Evolutionary conservation across 2,113 vertebrate genomes (phyloP).

Genomic region (Rhinoptilus africanus): DNA sequence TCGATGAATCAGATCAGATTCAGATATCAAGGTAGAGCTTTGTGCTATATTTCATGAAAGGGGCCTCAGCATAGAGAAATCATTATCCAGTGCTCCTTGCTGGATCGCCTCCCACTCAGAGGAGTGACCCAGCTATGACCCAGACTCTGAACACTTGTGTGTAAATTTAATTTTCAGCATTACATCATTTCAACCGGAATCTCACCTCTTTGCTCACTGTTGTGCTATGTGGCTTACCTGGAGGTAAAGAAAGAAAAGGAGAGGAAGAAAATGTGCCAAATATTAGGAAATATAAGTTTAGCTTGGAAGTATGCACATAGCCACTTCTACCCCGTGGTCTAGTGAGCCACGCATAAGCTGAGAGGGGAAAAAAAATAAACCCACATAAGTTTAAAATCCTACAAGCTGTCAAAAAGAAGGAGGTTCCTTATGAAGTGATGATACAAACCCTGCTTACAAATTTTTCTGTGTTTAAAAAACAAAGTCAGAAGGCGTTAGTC

Average conservation of each 20-base stretch:
- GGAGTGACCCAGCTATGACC: constrained; percentile 54
- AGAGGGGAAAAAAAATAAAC: neutral
- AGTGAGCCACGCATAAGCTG: neutral
- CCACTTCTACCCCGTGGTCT: neutral
- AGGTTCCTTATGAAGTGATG: neutral
- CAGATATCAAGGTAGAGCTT: constrained; percentile 21
- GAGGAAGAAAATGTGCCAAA: neutral
- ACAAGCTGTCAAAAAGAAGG: neutral
- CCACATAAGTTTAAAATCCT: neutral
- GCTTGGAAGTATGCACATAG: neutral
- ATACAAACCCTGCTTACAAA: neutral
- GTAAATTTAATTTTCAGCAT: constrained; percentile 59
- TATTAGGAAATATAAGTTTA: neutral
- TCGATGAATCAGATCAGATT: constrained; percentile 30
- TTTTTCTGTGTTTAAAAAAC: neutral
- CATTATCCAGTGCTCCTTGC: constrained; percentile 46
- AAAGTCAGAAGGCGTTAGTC: neutral
- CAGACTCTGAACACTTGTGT: constrained; percentile 35
- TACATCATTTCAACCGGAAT: constrained; percentile 46
- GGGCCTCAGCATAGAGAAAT: constrained; percentile 17
- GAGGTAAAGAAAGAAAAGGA: neutral
- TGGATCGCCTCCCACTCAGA: constrained; percentile 46
- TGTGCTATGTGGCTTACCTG: constrained; percentile 42
- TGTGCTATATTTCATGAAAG: constrained; percentile 28
- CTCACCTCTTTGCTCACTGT: constrained; percentile 37